These are phyloP conservation scores for Falcunculus frontatus DNA, from an alignment of 2,113 vertebrate species.

Conservation along the genomic window DNA sequence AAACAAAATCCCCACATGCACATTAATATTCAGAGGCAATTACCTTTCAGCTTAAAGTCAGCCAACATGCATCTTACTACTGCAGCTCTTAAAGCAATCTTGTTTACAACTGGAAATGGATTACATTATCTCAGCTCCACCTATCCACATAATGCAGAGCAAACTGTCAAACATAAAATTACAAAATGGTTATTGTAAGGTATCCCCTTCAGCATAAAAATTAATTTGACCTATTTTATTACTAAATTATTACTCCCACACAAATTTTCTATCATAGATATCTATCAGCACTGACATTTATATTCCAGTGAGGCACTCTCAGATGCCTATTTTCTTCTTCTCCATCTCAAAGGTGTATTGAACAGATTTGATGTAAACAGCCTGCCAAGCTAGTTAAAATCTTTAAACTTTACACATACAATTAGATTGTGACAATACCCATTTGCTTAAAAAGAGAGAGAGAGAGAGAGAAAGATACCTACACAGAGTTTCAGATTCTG, in stretches of 20 bases:
- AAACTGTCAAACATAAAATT: constrained; percentile 62
- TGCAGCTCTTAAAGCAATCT: constrained; percentile 64
- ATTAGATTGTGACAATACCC: constrained; percentile 45
- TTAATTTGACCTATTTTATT: constrained; percentile 63
- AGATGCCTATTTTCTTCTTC: constrained; percentile 21
- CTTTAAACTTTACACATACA: constrained; percentile 45
- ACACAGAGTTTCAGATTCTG: neutral
- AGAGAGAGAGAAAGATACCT: neutral
- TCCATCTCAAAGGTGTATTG: constrained; percentile 47
- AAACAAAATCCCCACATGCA: constrained; percentile 45
- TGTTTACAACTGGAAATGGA: constrained; percentile 56
- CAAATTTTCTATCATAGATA: constrained; percentile 58
- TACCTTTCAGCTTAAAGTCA: constrained; percentile 49
- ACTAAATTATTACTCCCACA: constrained; percentile 70
- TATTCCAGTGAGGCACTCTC: constrained; percentile 45
- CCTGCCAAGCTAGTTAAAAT: constrained; percentile 55
- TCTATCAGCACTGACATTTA: constrained; percentile 55
- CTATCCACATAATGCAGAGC: constrained; percentile 48
- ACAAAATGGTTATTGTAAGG: constrained; percentile 60
- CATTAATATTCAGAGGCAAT: constrained; percentile 65
- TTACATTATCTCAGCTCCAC: constrained; percentile 56
- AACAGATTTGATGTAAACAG: constrained; percentile 51
- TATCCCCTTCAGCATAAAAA: constrained; percentile 65
- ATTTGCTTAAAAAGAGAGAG: neutral
- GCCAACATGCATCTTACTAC: constrained; percentile 46